These are phyloP conservation scores for Euplexia lucipara DNA, from an alignment of 2,888 invertebrate genomes.

Conservation along the genomic window DNA sequence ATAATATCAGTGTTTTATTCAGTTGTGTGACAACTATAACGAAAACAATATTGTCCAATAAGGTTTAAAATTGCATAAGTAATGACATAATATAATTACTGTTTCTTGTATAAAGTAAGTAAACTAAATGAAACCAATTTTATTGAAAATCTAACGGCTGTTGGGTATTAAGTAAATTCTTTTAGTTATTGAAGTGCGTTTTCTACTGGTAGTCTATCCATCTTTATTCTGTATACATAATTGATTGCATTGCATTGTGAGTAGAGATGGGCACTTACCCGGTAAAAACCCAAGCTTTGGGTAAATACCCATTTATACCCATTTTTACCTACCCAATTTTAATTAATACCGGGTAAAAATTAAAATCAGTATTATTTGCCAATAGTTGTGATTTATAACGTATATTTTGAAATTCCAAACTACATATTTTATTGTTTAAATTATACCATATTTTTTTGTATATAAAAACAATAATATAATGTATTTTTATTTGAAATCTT, in stretches of 20 bases:
- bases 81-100: background rate
- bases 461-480: no score
- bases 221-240: constrained; percentile 38
- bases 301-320: no score
- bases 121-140: background rate
- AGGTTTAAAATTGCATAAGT: background rate
- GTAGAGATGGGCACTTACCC: no score
- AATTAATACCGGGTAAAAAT: no score
- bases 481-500: no score
- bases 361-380: no score
- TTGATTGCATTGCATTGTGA: constrained; percentile 32
- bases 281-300: no score
- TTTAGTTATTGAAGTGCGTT: constrained; percentile 14
- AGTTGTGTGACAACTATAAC: background rate
- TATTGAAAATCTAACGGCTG: background rate
- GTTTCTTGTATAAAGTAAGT: background rate
- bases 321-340: no score
- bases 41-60: background rate
- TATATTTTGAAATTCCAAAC: no score
- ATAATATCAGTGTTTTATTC: background rate
- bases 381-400: no score
- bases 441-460: no score
- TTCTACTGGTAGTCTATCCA: constrained; percentile 14
- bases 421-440: no score
- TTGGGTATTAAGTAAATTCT: constrained; percentile 11